Evolutionary conservation across 2,113 vertebrate genomes (phyloP).

Genomic region (Arvicanthis niloticus): DNA sequence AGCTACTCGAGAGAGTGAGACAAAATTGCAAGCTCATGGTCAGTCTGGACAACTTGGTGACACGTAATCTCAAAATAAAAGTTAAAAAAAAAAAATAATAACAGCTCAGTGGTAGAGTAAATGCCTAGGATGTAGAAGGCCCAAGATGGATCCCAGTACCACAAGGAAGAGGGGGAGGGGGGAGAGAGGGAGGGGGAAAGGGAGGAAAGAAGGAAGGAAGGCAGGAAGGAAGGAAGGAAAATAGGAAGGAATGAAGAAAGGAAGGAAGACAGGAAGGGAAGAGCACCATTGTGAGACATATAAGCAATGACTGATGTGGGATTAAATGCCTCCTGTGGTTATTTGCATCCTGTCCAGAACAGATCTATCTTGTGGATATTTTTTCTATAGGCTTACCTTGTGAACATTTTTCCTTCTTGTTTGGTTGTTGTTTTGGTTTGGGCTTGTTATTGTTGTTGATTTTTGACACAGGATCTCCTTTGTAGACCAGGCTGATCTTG

Average conservation of each 20-base stretch:
- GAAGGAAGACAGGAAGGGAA: no score
- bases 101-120: neutral
- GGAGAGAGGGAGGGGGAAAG: no score
- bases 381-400: neutral
- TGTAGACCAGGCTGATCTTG: neutral
- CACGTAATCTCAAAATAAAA: neutral
- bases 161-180: neutral
- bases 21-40: neutral
- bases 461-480: neutral
- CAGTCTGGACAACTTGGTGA: neutral
- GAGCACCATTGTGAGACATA: accelerated
- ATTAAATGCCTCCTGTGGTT: neutral
- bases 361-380: neutral
- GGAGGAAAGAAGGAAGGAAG: neutral
- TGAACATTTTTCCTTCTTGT: neutral
- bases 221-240: neutral
- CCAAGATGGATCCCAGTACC: neutral
- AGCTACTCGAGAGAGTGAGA: neutral
- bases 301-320: neutral
- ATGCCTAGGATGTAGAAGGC: neutral
- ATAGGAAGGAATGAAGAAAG: neutral
- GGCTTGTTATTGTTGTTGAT: neutral
- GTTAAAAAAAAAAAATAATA: no score
- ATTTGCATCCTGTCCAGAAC: neutral
- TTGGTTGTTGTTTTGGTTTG: neutral